phyloP scores from a whole-genome alignment of 2,113 vertebrate genomes.

The Heliornis fulica region DNA sequence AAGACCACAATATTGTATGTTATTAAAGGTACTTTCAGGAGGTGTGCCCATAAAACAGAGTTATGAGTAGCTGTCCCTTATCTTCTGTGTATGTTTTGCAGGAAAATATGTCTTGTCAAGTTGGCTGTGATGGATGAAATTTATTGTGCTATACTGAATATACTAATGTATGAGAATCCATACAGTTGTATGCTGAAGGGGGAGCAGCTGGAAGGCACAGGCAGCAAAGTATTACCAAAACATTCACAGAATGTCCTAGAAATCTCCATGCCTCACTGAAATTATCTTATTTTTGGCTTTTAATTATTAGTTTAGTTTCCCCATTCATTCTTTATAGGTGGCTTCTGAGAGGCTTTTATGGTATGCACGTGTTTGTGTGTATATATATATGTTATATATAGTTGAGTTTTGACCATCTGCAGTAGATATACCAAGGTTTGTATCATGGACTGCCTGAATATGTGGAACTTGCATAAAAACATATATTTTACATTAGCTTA shows the following conservation, averaged over 20 bases:
- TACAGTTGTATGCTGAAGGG: neutral
- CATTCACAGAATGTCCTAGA: neutral
- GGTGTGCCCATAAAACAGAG: neutral
- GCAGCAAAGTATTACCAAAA: neutral
- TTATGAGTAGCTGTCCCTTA: neutral
- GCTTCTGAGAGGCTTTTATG: neutral
- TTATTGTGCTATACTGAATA: neutral
- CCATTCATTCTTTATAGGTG: neutral
- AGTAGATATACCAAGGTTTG: neutral
- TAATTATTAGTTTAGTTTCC: neutral
- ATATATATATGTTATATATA: rapidly evolving
- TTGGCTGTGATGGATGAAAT: neutral
- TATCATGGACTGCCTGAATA: neutral
- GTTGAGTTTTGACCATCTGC: neutral
- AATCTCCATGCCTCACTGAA: neutral
- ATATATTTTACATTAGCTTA: neutral
- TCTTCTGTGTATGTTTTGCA: neutral
- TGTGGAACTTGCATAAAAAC: neutral
- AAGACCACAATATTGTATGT: neutral
- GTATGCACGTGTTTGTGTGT: rapidly evolving
- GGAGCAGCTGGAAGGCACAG: neutral
- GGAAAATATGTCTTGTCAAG: neutral
- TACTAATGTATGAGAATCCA: neutral
- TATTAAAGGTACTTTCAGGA: neutral
- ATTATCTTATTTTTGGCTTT: neutral